A percentile compares a stretch with the other conserved stretches of the same genome.
phyloP scores from a whole-genome alignment of 2,888 invertebrate genomes.

The Odontocolon sp. region DNA sequence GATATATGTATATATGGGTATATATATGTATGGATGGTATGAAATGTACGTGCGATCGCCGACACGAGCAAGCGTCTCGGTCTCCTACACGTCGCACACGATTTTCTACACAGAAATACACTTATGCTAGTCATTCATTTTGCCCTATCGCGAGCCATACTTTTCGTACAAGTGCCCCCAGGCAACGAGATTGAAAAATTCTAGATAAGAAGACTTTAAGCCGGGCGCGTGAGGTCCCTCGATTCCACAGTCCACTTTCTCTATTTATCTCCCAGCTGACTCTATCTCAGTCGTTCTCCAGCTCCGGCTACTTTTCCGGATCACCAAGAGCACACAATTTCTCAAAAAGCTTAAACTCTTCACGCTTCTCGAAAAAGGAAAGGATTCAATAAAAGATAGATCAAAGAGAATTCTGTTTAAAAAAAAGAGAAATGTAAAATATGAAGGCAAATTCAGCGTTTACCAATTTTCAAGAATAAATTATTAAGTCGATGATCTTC shows the following conservation, averaged over 20 bases:
- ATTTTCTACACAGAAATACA: slow-evolving; percentile 73
- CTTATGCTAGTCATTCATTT: slow-evolving; percentile 76
- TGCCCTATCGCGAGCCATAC: slow-evolving; percentile 72
- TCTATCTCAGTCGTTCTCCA: not conserved
- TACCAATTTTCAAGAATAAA: too few relatives aligned
- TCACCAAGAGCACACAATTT: not conserved
- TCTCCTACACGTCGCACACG: not conserved
- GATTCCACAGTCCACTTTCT: slow-evolving; percentile 1
- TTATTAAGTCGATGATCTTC: too few relatives aligned
- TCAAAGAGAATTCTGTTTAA: too few relatives aligned
- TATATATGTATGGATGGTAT: not conserved
- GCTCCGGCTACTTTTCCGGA: not conserved
- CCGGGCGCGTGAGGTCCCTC: slow-evolving; percentile 28
- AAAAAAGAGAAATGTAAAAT: too few relatives aligned
- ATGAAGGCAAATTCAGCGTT: too few relatives aligned
- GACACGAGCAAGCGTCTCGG: slow-evolving; percentile 32
- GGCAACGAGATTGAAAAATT: slow-evolving; percentile 72
- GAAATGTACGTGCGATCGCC: slow-evolving; percentile 40
- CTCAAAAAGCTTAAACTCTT: not conserved
- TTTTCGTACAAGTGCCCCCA: slow-evolving; percentile 63
- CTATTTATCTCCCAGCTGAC: slow-evolving; percentile 5
- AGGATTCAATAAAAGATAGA: too few relatives aligned
- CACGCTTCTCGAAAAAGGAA: not conserved
- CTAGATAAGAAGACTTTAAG: slow-evolving; percentile 70
- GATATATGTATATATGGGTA: slow-evolving; percentile 28